Percentiles rank a stretch among this genome's conserved stretches.
Conservation (phyloP, 2,113 vertebrate genomes). For the Ia io region DNA sequence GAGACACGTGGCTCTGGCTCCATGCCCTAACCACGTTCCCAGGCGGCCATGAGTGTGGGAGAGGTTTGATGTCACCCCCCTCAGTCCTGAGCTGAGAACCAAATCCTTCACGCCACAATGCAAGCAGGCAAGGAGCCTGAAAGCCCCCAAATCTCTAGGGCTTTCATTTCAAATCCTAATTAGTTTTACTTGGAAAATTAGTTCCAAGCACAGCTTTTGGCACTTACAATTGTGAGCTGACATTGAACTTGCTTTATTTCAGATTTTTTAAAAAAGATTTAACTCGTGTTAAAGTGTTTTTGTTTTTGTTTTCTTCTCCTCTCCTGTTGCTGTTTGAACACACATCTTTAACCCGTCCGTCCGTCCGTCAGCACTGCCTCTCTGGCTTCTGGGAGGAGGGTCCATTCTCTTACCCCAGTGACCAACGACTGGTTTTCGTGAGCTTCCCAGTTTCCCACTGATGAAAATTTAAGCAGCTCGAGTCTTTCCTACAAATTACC, state of each 20-base stretch:
- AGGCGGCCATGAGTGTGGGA: not conserved
- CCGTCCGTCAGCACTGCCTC: not conserved
- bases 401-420: not conserved
- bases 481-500: conserved; percentile 78
- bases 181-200: conserved; percentile 25
- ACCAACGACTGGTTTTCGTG: not conserved
- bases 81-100: not conserved
- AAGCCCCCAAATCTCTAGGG: not conserved
- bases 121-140: not conserved
- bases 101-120: not conserved
- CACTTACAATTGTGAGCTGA: not conserved
- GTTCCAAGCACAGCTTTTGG: not conserved
- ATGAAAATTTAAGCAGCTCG: conserved; percentile 75
- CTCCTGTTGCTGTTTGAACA: not conserved
- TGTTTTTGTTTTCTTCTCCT: not conserved
- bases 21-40: not conserved
- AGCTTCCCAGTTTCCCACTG: conserved; percentile 61
- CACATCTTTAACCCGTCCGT: not conserved
- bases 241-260: conserved; percentile 30
- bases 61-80: not conserved
- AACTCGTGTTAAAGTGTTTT: not conserved
- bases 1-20: not conserved
- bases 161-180: conserved; percentile 24
- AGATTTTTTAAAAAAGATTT: conserved; percentile 3
- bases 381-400: not conserved